Evolutionary conservation across 2,797 vertebrate species (phyloP).

Genomic region (Telmatherina bonti): DNA sequence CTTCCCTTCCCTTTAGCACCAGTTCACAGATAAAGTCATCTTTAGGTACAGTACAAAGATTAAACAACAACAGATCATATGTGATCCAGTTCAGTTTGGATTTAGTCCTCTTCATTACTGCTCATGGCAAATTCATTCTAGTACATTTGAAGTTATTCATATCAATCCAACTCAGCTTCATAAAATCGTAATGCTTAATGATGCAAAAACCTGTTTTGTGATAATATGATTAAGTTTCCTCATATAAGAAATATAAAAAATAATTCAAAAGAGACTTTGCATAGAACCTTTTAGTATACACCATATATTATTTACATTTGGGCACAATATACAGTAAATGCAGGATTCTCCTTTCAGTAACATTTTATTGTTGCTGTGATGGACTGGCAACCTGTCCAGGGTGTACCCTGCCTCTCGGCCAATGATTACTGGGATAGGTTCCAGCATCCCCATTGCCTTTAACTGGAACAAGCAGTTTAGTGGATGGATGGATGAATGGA

Average conservation of each 20-base stretch:
- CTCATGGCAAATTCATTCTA: neutral
- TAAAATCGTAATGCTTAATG: neutral
- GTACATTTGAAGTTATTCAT: neutral
- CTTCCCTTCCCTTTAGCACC: too few relatives aligned
- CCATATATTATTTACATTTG: neutral
- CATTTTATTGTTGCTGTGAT: too few relatives aligned
- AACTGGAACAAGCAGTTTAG: too few relatives aligned
- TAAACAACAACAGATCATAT: neutral
- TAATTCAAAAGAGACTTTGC: neutral
- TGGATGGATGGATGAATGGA: too few relatives aligned
- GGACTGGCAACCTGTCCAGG: too few relatives aligned
- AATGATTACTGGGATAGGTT: too few relatives aligned
- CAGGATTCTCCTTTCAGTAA: neutral
- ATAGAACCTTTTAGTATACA: neutral
- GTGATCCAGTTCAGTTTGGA: neutral
- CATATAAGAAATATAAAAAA: neutral
- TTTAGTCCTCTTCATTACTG: neutral
- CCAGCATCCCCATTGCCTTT: too few relatives aligned
- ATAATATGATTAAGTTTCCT: neutral
- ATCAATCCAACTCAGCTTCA: neutral
- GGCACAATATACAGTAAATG: neutral
- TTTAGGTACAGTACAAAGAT: neutral
- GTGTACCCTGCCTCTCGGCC: too few relatives aligned
- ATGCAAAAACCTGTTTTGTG: neutral
- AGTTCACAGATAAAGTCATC: neutral